Evolutionary conservation across 2,888 invertebrate species (phyloP).

Genomic region (Synanthedon formicaeformis): DNA sequence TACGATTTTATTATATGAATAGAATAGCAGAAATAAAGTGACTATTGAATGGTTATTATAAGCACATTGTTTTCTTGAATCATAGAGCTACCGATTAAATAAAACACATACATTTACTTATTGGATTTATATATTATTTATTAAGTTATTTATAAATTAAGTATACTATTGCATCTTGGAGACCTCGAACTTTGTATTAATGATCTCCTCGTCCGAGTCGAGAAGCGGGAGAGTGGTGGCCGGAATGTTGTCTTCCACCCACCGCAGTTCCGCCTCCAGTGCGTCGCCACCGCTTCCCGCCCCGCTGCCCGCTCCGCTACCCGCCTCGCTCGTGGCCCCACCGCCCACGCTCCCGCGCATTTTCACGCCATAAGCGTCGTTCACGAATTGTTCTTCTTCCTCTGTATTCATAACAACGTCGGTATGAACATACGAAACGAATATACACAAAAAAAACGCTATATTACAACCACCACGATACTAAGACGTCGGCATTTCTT

Average conservation of each 20-base stretch:
- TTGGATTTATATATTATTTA: slow-evolving; percentile 8
- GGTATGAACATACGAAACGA: too few relatives aligned
- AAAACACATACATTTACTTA: slow-evolving; percentile 15
- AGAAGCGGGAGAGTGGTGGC: slow-evolving; percentile 76
- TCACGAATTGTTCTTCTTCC: slow-evolving; percentile 87
- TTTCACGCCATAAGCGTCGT: slow-evolving; percentile 88
- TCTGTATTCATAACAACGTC: slow-evolving; percentile 38
- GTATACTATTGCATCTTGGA: slow-evolving; percentile 84
- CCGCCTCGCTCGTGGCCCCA: slow-evolving; percentile 29
- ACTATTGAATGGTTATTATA: too few relatives aligned
- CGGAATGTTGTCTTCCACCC: slow-evolving; percentile 96
- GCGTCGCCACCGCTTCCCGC: slow-evolving; percentile 26
- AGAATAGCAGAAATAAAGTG: too few relatives aligned
- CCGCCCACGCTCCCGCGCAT: slow-evolving; percentile 63
- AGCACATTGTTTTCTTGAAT: too few relatives aligned
- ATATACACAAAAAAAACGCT: too few relatives aligned
- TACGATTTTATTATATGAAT: too few relatives aligned
- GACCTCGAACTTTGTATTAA: slow-evolving; percentile 87
- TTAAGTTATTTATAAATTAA: slow-evolving; percentile 13
- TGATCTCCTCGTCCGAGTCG: slow-evolving; percentile 84
- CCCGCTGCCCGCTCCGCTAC: slow-evolving; percentile 14
- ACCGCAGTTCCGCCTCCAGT: slow-evolving; percentile 70
- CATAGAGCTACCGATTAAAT: too few relatives aligned
- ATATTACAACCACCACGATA: too few relatives aligned
- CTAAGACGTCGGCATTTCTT: too few relatives aligned